Base-by-base conservation (phyloP, 2,888 invertebrate species). In the Hemistola chrysoprasaria region DNA sequence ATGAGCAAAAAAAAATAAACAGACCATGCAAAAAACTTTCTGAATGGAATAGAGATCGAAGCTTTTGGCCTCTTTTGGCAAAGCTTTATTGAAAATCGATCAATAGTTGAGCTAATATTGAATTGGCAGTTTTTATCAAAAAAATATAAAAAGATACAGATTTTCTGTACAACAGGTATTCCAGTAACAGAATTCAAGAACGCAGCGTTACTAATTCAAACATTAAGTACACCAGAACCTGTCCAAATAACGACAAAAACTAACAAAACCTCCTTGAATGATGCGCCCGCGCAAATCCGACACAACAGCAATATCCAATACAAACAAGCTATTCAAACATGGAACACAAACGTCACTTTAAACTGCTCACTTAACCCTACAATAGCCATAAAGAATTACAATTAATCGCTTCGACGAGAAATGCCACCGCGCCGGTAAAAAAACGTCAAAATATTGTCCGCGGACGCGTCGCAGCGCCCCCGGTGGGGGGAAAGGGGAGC, bases 341-440 rank as follows among this genome's bases (percentile, higher is more conserved):
- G 48, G 62, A 69, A 66, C 73, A 71, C 76, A 69, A 70, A 70
- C 78, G 71, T 75, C 76, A 70, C 73, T 65, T 70, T 61, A 72
- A 75, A 78, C 77, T 71, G 82, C 78, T 84, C 87, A 84, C 84
- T 85, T 84, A 85, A 83, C 86, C 83, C 82, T 78, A 81, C 87
- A 81, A 85, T 81, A 70, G 76, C 82, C 80, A 78, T 83, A 81
- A 79, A 82, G 83, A 85, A 86, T 86, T 78, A 87, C 86, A 84
- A 87, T 87, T 87, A 86, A 86, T 84, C 80, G 82, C 71, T 62
- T 71, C 78, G 80, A 66, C 81, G 75, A 74, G 77, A 81, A 85
- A 86, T 81, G 84, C 86, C 86, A 82, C 83, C 78, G 79, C 71
- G 67, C 63, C 37, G 66, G 65, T 59, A 75, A 86, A 82, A 82